A percentile compares a stretch with the other conserved stretches of the same genome.
Conservation (phyloP, 2,113 vertebrate genomes). For the Tupaia chinensis region DNA sequence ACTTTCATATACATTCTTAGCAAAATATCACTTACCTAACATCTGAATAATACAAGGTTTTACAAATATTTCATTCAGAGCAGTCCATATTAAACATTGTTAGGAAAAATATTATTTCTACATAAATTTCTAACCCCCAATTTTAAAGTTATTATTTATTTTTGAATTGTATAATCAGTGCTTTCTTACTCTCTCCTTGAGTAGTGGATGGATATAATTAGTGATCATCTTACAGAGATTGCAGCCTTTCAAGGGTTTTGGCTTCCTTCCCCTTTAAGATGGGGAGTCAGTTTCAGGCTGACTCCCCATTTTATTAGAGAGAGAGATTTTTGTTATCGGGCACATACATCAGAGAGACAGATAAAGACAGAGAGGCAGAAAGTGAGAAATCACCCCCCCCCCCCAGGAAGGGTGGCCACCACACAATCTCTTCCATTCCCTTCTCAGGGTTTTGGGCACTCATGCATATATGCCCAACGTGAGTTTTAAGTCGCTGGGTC, state of each 20-base stretch:
- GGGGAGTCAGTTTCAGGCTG: neutral
- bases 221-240: neutral
- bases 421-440: too few species aligned
- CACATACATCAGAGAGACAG: too few species aligned
- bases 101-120: slow-evolving; percentile 2
- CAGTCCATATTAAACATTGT: neutral
- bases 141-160: neutral
- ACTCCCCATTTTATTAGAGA: neutral
- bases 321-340: too few species aligned
- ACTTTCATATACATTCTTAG: slow-evolving; percentile 30
- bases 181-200: slow-evolving; percentile 12
- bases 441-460: too few species aligned
- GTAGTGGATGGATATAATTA: neutral
- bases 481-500: too few species aligned
- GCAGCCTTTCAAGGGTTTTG: neutral
- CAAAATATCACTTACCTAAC: slow-evolving; percentile 22
- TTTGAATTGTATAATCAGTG: neutral
- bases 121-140: slow-evolving; percentile 9
- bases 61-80: slow-evolving; percentile 39
- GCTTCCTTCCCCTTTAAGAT: neutral
- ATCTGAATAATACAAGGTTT: neutral
- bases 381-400: too few species aligned
- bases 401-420: too few species aligned
- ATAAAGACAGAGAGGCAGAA: too few species aligned
- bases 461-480: too few species aligned